Conservation (phyloP, 1,140 invertebrate genomes). For the Musca domestica region DNA sequence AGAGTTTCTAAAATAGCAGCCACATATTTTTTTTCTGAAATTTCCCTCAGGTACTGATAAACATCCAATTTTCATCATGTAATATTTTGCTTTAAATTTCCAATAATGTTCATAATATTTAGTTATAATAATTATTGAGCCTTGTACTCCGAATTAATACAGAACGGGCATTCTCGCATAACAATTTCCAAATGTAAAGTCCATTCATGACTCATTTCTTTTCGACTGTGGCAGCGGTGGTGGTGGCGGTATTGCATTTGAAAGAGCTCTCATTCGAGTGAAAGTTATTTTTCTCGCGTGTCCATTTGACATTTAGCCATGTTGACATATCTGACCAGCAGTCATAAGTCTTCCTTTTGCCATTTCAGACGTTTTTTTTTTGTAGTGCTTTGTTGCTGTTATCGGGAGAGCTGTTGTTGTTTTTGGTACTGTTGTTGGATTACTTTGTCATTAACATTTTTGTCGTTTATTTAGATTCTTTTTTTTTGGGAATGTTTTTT, state of each 20-base stretch:
- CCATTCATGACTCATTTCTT: background rate
- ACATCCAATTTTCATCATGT: too few species aligned
- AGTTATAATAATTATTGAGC: too few species aligned
- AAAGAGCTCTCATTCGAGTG: conserved; percentile 19
- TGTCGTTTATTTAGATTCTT: conserved; percentile 14
- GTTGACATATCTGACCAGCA: conserved; percentile 25
- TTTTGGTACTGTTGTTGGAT: background rate
- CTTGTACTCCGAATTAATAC: too few species aligned
- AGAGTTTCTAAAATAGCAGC: too few species aligned
- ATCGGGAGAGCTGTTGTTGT: background rate
- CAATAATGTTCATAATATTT: too few species aligned
- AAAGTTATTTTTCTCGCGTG: conserved; percentile 28
- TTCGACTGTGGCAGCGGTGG: background rate
- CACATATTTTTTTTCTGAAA: too few species aligned
- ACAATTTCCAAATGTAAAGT: too few species aligned
- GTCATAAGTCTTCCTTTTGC: conserved; percentile 24
- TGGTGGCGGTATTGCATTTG: background rate
- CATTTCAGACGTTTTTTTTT: background rate
- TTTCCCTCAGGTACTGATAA: too few species aligned
- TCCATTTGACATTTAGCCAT: conserved; percentile 28
- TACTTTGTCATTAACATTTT: conserved; percentile 22
- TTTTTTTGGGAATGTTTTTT: background rate
- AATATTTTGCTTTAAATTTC: too few species aligned
- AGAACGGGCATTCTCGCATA: too few species aligned
- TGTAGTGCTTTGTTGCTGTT: background rate